Conservation (phyloP, 2,888 invertebrate species). For the Lasius platythorax region DNA sequence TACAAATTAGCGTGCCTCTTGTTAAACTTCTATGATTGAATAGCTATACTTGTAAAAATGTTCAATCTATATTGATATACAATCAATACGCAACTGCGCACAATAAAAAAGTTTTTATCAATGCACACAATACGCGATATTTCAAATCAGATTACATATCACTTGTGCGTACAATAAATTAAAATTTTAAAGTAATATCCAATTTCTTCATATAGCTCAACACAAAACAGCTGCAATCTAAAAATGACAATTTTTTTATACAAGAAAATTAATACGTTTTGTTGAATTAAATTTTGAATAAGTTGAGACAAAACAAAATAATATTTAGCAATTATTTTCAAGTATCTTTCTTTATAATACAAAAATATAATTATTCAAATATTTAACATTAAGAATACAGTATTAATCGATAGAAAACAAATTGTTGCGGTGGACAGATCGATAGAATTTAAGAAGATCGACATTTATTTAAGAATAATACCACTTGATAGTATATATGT, state of each 20-base stretch:
- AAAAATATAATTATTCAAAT: background rate
- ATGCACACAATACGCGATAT: background rate
- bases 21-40: conserved; percentile 44
- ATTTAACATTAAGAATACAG: background rate
- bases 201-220: background rate
- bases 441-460: too few relatives aligned
- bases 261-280: background rate
- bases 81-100: background rate
- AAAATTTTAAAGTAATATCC: background rate
- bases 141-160: background rate
- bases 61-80: conserved; percentile 30
- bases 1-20: conserved; percentile 28
- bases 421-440: background rate
- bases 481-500: background rate
- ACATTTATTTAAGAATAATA: conserved; percentile 6
- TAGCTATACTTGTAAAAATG: conserved; percentile 32
- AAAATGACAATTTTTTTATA: background rate
- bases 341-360: background rate
- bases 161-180: background rate
- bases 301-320: background rate
- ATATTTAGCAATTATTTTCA: background rate
- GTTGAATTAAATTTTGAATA: background rate
- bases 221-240: background rate
- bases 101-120: conserved; percentile 14
- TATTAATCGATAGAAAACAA: background rate